A percentile compares a stretch with the other conserved stretches of the same genome.
phyloP scores from a whole-genome alignment of 2,888 invertebrate species.

The Gymnoscelis rufifasciata region DNA sequence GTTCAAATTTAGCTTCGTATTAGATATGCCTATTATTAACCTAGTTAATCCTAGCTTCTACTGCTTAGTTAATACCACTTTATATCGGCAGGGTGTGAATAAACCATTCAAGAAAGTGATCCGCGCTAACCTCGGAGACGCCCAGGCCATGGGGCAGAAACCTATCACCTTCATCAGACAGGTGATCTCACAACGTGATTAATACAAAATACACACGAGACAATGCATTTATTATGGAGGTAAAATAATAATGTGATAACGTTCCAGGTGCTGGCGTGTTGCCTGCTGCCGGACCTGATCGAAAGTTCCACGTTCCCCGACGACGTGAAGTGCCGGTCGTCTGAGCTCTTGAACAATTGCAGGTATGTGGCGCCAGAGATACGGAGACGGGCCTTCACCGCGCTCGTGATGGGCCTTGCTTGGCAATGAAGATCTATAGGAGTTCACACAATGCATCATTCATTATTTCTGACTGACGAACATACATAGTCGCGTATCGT shows the following conservation, averaged over 20 bases:
- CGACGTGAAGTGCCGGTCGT: background rate
- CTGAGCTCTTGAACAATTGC: background rate
- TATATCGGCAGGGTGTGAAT: constrained; percentile 85
- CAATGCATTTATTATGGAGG: too few relatives aligned
- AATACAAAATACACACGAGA: background rate
- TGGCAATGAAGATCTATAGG: too few relatives aligned
- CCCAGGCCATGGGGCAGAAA: constrained; percentile 96
- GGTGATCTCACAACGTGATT: constrained; percentile 65
- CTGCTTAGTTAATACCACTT: too few relatives aligned
- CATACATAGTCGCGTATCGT: too few relatives aligned
- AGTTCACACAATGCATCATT: too few relatives aligned
- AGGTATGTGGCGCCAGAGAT: background rate
- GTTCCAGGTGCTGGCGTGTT: constrained; percentile 1
- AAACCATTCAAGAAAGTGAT: constrained; percentile 95
- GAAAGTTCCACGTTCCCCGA: background rate
- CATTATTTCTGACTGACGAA: too few relatives aligned
- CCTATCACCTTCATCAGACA: constrained; percentile 97
- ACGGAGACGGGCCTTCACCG: too few relatives aligned
- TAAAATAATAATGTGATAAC: too few relatives aligned
- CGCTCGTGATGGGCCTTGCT: too few relatives aligned
- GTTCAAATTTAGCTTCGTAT: too few relatives aligned
- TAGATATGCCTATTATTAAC: too few relatives aligned
- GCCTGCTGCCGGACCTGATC: background rate
- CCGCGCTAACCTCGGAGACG: constrained; percentile 97
- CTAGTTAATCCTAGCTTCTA: too few relatives aligned